Conservation (phyloP, 2,797 vertebrate genomes). For the Myripristis jacobus region DNA sequence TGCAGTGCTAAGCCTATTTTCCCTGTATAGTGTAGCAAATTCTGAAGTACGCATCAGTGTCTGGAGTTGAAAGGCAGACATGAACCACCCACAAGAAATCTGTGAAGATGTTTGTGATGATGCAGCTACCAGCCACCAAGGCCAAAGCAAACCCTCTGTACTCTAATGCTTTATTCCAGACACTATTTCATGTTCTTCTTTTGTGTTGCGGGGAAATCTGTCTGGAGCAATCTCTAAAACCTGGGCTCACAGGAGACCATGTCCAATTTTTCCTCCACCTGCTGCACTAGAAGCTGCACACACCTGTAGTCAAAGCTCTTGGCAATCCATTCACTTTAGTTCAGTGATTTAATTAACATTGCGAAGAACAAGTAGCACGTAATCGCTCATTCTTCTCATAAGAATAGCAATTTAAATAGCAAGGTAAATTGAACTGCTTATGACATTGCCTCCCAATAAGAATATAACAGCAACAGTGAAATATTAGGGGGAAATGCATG, state of each 20-base stretch:
- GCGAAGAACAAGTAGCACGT: slow-evolving; percentile 69
- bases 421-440: slow-evolving; percentile 55
- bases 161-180: slow-evolving; percentile 46
- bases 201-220: slow-evolving; percentile 58
- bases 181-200: slow-evolving; percentile 59
- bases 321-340: slow-evolving; percentile 72
- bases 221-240: slow-evolving; percentile 67
- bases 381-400: slow-evolving; percentile 62
- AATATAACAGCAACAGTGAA: slow-evolving; percentile 26
- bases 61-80: slow-evolving; percentile 31
- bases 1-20: slow-evolving; percentile 56
- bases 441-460: slow-evolving; percentile 40
- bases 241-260: slow-evolving; percentile 59
- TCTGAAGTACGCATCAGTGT: slow-evolving; percentile 1
- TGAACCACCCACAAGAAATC: slow-evolving; percentile 76
- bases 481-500: not conserved
- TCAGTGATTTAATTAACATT: slow-evolving; percentile 79
- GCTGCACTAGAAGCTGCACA: slow-evolving; percentile 62
- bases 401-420: slow-evolving; percentile 56
- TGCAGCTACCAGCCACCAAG: slow-evolving; percentile 45
- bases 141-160: slow-evolving; percentile 47
- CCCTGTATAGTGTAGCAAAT: slow-evolving; percentile 65
- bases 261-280: slow-evolving; percentile 78
- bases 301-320: slow-evolving; percentile 76
- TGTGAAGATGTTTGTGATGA: slow-evolving; percentile 75